A percentile compares a stretch with the other conserved stretches of the same genome.
Evolutionary conservation across 2,888 invertebrate species (phyloP).

Genomic region (Pandemis heparana): DNA sequence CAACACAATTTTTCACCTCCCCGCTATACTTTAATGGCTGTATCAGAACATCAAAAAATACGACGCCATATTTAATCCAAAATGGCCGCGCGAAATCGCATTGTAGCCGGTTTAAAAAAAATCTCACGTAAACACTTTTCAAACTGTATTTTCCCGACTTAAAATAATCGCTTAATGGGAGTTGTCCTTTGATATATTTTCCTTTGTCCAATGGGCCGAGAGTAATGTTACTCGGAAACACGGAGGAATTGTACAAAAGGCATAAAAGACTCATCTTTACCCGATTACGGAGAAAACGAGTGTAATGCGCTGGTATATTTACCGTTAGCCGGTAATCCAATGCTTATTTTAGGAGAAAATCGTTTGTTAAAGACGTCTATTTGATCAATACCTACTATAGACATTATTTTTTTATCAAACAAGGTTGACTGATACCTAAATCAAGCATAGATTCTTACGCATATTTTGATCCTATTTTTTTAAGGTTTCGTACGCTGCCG

Average conservation of each 20-base stretch:
- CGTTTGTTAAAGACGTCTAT: background rate
- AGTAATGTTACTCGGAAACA: conserved; percentile 36
- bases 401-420: too few species aligned
- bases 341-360: background rate
- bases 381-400: background rate
- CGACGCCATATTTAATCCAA: background rate
- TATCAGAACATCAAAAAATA: too few species aligned
- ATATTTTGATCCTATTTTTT: too few species aligned
- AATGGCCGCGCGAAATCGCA: background rate
- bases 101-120: background rate
- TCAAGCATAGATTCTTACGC: background rate
- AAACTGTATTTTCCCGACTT: conserved; percentile 13
- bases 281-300: conserved; percentile 38
- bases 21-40: too few species aligned
- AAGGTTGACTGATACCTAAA: background rate
- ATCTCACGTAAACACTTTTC: conserved; percentile 22
- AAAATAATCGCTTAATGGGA: conserved; percentile 32
- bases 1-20: too few species aligned
- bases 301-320: conserved; percentile 18
- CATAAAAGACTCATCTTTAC: conserved; percentile 39
- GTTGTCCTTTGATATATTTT: conserved; percentile 35
- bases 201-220: conserved; percentile 32
- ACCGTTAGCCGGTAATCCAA: background rate
- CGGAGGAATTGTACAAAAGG: conserved; percentile 33
- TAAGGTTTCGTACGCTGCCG: too few species aligned